phyloP scores from a whole-genome alignment of 2,888 invertebrate genomes.

The Netelia melanura region DNA sequence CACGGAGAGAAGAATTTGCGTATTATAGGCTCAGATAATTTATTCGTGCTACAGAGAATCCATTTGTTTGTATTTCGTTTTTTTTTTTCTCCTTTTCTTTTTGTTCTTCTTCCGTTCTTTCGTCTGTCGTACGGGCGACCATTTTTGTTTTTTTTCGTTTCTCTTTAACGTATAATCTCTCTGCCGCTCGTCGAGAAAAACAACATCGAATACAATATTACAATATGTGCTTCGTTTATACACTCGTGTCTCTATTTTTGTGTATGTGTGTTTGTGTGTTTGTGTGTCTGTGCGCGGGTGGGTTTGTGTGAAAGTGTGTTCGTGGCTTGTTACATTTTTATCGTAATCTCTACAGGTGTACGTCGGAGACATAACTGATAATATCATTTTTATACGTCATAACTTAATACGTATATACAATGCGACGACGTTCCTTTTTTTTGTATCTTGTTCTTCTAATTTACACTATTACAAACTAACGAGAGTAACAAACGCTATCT shows the following conservation, averaged over 20 bases:
- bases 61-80: slow-evolving; percentile 11
- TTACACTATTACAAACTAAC: slow-evolving; percentile 82
- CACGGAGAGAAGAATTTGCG: slow-evolving; percentile 59
- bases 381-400: slow-evolving; percentile 70
- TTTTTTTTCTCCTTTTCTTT: slow-evolving; percentile 3
- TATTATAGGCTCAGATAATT: slow-evolving; percentile 77
- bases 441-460: slow-evolving; percentile 74
- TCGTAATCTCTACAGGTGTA: slow-evolving; percentile 67
- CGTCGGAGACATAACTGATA: slow-evolving; percentile 74
- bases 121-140: slow-evolving; percentile 50
- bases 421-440: slow-evolving; percentile 55
- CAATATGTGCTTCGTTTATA: slow-evolving; percentile 56
- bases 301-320: slow-evolving; percentile 26
- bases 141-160: neutral
- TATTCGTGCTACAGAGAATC: slow-evolving; percentile 65
- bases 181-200: slow-evolving; percentile 65
- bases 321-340: slow-evolving; percentile 44
- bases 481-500: slow-evolving; percentile 84
- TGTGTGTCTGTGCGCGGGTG: slow-evolving; percentile 45
- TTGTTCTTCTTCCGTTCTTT: slow-evolving; percentile 1
- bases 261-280: slow-evolving; percentile 29
- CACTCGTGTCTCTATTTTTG: slow-evolving; percentile 44
- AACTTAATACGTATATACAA: slow-evolving; percentile 77
- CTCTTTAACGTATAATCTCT: slow-evolving; percentile 40
- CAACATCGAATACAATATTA: slow-evolving; percentile 77